Base-by-base conservation (phyloP, 2,797 vertebrate species). In the Trematomus bernacchii region DNA sequence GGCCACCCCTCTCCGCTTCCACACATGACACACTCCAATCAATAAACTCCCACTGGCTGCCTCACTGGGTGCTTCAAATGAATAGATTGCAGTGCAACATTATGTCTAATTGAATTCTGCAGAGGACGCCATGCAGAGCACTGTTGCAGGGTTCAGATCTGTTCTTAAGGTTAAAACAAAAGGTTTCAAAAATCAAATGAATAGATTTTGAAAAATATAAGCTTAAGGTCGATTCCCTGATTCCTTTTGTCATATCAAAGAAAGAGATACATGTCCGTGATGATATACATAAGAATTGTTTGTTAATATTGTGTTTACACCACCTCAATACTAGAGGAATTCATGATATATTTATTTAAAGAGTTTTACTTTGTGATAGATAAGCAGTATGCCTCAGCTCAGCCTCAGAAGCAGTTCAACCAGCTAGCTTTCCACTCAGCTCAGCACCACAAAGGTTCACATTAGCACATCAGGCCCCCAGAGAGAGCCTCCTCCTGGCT, bases 1-100 rank as follows among this genome's bases (percentile, higher is more conserved):
- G 94, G 95, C 94, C 95, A 95, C 95, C 96, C 94, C 93, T 93
- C 89, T 95, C 94, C 73, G 65, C 94, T 92, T 95, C 94, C 93
- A 91, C 96, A 95, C 95, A 96, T 95, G 97, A 96, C 97, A 96
- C 95, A 93, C 93, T 94, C 95, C 88, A 96, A 96, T 97, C 96
- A 95, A 96, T 98, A 96, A 93, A 86, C 94, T 96, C 95, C 95
- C 94, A 95, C 95, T 91, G 95, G 93, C 96, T 94, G 94, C 94
- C 94, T 96, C 90, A 80, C 93, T 87, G 86, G 91, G 91, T 87
- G 94, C 94, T 89, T 91, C 95, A 95, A 95, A 95, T 94, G 94
- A 96, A 95, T 94, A 94, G 93, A 93, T 92, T 91, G 93, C 94
- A 92, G 94, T 91, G 95, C 93, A 97, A 96, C 95, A 95, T 96